Percentiles rank a stretch among this genome's conserved stretches.
Conservation (phyloP, 2,797 vertebrate species). For the Psittacula echo region DNA sequence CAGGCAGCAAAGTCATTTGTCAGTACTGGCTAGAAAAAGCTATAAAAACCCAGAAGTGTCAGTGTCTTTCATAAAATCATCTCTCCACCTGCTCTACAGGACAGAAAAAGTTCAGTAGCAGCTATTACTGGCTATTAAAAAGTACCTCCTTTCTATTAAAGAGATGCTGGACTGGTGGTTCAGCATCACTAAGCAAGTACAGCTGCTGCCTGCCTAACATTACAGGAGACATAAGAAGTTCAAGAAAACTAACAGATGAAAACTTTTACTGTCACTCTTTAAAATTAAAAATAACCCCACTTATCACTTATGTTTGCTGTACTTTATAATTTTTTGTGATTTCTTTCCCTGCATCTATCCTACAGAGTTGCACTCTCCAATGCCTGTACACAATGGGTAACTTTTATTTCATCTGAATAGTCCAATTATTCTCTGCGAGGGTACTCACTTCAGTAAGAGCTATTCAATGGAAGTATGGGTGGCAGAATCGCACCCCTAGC, state of each 20-base stretch:
- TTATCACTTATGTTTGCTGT: neutral
- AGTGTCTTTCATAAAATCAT: constrained; percentile 28
- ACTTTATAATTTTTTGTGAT: neutral
- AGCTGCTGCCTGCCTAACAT: neutral
- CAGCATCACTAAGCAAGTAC: neutral
- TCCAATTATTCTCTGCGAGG: constrained; percentile 10
- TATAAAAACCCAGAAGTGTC: constrained; percentile 24
- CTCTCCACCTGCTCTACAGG: constrained; percentile 3
- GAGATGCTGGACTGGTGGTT: neutral
- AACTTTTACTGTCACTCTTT: neutral
- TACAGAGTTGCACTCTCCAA: neutral
- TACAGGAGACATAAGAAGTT: neutral
- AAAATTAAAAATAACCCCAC: neutral
- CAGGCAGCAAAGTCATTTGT: constrained; percentile 27
- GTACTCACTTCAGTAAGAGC: neutral
- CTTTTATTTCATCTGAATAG: constrained; percentile 21
- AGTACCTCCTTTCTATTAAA: neutral
- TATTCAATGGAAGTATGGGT: neutral
- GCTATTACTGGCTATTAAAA: constrained; percentile 42
- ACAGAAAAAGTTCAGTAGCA: constrained; percentile 45
- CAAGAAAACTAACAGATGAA: neutral
- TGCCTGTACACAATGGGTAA: neutral
- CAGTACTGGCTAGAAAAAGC: neutral
- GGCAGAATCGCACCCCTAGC: constrained; percentile 12
- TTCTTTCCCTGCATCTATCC: neutral